phyloP scores from a whole-genome alignment of 2,113 vertebrate genomes.

The Paracanthobrama guichenoti region DNA sequence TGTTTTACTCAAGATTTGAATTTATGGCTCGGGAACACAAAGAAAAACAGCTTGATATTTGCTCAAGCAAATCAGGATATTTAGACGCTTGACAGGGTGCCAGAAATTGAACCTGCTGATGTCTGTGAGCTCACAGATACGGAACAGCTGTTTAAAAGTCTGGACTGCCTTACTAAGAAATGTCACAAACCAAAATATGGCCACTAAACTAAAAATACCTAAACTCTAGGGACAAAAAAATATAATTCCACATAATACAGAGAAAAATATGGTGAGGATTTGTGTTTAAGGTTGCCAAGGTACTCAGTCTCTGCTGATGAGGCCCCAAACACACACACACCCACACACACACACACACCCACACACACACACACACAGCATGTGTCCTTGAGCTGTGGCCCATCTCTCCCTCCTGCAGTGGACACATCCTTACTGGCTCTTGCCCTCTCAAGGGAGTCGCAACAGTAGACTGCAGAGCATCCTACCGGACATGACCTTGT shows the following conservation, averaged over 20 bases:
- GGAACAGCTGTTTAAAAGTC: background rate
- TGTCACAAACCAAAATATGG: background rate
- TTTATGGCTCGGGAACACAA: background rate
- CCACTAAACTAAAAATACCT: background rate
- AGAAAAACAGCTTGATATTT: slow-evolving; percentile 39
- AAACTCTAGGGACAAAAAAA: background rate
- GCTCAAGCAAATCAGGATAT: slow-evolving; percentile 39
- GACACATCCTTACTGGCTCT: slow-evolving; percentile 60
- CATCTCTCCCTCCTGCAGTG: slow-evolving; percentile 9
- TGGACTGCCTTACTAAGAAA: background rate
- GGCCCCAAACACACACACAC: background rate
- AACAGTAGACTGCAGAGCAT: slow-evolving; percentile 51
- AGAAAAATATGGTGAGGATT: slow-evolving; percentile 22
- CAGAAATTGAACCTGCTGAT: slow-evolving; percentile 16
- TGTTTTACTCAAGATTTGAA: slow-evolving; percentile 2
- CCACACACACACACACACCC: background rate
- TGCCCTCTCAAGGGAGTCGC: slow-evolving; percentile 45
- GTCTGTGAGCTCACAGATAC: background rate
- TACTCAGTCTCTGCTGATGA: slow-evolving; percentile 26
- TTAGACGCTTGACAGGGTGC: slow-evolving; percentile 9
- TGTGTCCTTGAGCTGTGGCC: slow-evolving; percentile 43
- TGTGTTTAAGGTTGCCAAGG: background rate
- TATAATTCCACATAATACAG: background rate
- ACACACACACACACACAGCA: slow-evolving; percentile 4
- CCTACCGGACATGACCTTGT: slow-evolving; percentile 58